phyloP scores from a whole-genome alignment of 2,113 vertebrate species.

The Hemichromis elongatus region DNA sequence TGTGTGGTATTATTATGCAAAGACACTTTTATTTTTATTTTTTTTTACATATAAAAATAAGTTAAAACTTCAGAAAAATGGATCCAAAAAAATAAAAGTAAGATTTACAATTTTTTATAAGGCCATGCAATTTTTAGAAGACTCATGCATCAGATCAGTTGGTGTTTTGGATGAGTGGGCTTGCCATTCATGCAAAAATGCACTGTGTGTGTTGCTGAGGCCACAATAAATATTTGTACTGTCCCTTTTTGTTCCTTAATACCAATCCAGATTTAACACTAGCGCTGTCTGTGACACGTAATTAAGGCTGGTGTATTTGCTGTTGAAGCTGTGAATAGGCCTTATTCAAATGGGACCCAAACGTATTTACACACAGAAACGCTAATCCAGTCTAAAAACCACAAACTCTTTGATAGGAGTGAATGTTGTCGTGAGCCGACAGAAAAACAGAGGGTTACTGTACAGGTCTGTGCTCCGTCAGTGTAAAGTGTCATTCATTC shows the following conservation, averaged over 20 bases:
- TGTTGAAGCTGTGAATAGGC: constrained; percentile 74
- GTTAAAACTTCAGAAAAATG: constrained; percentile 58
- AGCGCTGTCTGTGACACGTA: constrained; percentile 54
- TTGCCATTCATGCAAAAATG: constrained; percentile 66
- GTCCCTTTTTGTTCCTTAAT: constrained; percentile 59
- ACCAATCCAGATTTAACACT: constrained; percentile 64
- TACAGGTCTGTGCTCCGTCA: constrained; percentile 55
- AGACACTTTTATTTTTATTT: constrained; percentile 42
- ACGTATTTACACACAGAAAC: constrained; percentile 40
- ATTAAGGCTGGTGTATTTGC: constrained; percentile 74
- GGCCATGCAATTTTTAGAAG: constrained; percentile 66
- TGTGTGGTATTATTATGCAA: constrained; percentile 57
- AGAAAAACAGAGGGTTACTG: constrained; percentile 48
- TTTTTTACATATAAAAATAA: constrained; percentile 71
- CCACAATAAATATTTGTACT: constrained; percentile 59
- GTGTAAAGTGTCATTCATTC: constrained; percentile 47
- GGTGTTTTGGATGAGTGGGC: constrained; percentile 59
- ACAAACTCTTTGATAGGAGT: constrained; percentile 49
- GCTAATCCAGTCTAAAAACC: constrained; percentile 52
- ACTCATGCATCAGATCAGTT: constrained; percentile 63
- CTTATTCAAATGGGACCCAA: constrained; percentile 51
- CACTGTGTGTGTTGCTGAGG: constrained; percentile 68
- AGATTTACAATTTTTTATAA: constrained; percentile 65
- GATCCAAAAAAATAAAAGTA: constrained; percentile 55
- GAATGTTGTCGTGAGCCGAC: constrained; percentile 17